Base-by-base conservation (phyloP, 2,888 invertebrate genomes). In the Phalera bucephala region DNA sequence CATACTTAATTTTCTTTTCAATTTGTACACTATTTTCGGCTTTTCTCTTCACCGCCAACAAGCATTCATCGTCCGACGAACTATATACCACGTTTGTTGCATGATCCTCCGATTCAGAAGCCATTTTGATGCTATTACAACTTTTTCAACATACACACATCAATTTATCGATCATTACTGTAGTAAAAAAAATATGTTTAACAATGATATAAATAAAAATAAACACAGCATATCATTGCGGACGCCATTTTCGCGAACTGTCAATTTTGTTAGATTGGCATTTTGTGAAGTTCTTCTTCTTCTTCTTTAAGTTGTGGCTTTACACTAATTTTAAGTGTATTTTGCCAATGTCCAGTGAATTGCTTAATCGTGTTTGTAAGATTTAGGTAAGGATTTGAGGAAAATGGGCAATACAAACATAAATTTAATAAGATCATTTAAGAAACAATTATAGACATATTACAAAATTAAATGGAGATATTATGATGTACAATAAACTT, bases 11-110 rank as follows among this genome's bases (percentile, higher is more conserved):
- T 20, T 11, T 35, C 32, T 34, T 49, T 14, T 42, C 42, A 17
- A 29, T 41, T 32, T 36, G 33, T 14, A 36, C 44, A 29, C 42
- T 29, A 10, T 35, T 34, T 45, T 52, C 50, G 36, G 45, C 52
- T 53, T 58, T 66, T 39, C 47, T 40, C 45, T 68, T 69, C 6
- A 68, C 33, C 9, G 40, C 31, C 5, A 40, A 58, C 11, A 68
- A 56, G 43, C 58, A 52, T 19, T 68, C 67, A 10, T 68, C 67
- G 7, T 69, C 67, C 0, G 67, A 68, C 0, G 64, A 66, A 45
- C 46, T 53, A 22, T 65, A 64, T 11, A 45, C 38, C 26, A 42
- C 50, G 11, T 40, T 48, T 6, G 62, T 43, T n/a, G 34, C 48
- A 15, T 42, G 44, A 36, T 47, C 39, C 22, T 45, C 40, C 8